Evolutionary conservation across 2,888 invertebrate species (phyloP).

Genomic region (Lordiphosa andalusiaca): DNA sequence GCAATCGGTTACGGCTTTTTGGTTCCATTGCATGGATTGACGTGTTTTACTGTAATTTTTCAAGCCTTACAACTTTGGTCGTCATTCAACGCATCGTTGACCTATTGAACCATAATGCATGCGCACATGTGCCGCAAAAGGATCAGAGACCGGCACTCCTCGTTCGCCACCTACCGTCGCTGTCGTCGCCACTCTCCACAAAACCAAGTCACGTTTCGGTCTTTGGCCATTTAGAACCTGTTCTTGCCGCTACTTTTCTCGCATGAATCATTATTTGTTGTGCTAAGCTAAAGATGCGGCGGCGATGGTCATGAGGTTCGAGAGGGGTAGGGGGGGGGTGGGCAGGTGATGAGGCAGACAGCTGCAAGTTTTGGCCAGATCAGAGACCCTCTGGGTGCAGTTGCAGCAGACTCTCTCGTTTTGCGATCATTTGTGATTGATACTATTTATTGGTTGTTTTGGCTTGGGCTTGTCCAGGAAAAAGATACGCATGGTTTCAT

Average conservation of each 20-base stretch:
- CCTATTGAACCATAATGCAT: conserved; percentile 77
- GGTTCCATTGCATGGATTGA: conserved; percentile 68
- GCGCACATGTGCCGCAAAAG: conserved; percentile 68
- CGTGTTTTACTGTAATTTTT: conserved; percentile 75
- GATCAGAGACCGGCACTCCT: conserved; percentile 33
- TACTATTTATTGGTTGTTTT: conserved; percentile 69
- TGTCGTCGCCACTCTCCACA: background rate
- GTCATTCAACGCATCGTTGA: conserved; percentile 79
- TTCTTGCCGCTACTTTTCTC: conserved; percentile 70
- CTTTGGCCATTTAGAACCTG: conserved; percentile 50
- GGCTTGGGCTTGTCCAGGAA: conserved; percentile 27
- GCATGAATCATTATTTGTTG: conserved; percentile 74
- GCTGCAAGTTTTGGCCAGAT: conserved; percentile 67
- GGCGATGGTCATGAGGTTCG: background rate
- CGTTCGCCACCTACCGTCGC: conserved; percentile 16
- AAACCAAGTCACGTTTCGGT: conserved; percentile 48
- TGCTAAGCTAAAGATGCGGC: conserved; percentile 25
- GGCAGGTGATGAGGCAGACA: conserved; percentile 43
- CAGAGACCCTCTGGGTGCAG: conserved; percentile 57
- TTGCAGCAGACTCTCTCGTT: conserved; percentile 50
- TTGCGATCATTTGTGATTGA: conserved; percentile 71
- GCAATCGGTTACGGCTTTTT: conserved; percentile 55
- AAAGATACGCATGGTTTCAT: conserved; percentile 47
- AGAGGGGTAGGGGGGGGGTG: too few species aligned
- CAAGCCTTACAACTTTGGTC: conserved; percentile 43